Conservation (phyloP, 2,113 vertebrate genomes). For the Bujurquina vittata region DNA sequence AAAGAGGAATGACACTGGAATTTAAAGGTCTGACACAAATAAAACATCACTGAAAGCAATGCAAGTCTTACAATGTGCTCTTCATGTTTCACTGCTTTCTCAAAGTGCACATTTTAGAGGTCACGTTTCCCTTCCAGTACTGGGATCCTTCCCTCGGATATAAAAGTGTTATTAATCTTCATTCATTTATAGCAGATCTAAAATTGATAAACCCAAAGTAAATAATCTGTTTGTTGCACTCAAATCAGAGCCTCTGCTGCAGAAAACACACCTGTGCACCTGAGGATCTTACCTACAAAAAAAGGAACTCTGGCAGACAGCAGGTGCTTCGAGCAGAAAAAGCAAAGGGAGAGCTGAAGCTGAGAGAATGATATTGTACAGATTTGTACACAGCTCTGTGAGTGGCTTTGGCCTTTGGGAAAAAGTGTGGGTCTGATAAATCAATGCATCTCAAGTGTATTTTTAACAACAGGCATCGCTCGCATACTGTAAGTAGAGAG, state of each 20-base stretch:
- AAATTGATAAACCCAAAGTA: not conserved
- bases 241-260: not conserved
- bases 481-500: not conserved
- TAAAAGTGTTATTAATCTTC: not conserved
- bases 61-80: not conserved
- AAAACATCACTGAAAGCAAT: not conserved
- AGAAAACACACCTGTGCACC: not conserved
- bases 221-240: not conserved
- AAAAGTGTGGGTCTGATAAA: constrained; percentile 11
- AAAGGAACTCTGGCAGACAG: not conserved
- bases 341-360: not conserved
- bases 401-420: constrained; percentile 12
- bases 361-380: not conserved
- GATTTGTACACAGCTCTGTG: not conserved
- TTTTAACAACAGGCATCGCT: not conserved
- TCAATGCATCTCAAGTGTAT: constrained; percentile 10
- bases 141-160: not conserved
- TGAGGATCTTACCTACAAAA: not conserved
- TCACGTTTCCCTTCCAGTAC: not conserved
- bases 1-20: not conserved
- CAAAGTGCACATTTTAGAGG: not conserved
- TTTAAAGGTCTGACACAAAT: not conserved
- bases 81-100: not conserved
- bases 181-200: not conserved
- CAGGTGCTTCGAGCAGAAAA: not conserved